Evolutionary conservation across 2,888 invertebrate genomes (phyloP).

Genomic region (Drosophila formosana): DNA sequence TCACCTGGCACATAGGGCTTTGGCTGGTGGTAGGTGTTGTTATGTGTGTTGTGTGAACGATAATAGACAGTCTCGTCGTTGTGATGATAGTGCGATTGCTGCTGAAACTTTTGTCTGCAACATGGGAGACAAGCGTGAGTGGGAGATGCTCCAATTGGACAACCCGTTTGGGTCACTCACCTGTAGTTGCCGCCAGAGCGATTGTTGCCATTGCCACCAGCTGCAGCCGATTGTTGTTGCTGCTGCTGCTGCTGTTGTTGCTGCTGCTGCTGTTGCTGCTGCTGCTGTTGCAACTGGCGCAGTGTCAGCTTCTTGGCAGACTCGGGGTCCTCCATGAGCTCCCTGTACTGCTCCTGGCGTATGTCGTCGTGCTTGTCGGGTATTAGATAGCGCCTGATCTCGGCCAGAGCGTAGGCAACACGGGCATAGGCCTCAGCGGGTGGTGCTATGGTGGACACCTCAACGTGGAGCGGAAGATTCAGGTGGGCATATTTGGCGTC

Average conservation of each 20-base stretch:
- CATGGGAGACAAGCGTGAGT: neutral
- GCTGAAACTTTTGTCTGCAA: slow-evolving; percentile 81
- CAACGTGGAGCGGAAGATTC: slow-evolving; percentile 94
- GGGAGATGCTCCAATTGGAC: too few relatives aligned
- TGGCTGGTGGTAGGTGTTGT: slow-evolving; percentile 82
- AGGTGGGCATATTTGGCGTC: slow-evolving; percentile 96
- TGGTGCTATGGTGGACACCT: slow-evolving; percentile 94
- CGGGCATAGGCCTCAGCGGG: slow-evolving; percentile 94
- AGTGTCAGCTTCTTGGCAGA: slow-evolving; percentile 83
- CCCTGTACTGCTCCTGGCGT: slow-evolving; percentile 93
- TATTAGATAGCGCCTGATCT: slow-evolving; percentile 89
- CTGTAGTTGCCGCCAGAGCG: slow-evolving; percentile 73
- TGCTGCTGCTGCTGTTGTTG: slow-evolving; percentile 50
- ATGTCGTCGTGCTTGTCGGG: slow-evolving; percentile 91
- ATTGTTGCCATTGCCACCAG: slow-evolving; percentile 59
- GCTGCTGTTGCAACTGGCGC: slow-evolving; percentile 81
- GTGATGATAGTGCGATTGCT: slow-evolving; percentile 83
- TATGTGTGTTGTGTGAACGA: slow-evolving; percentile 83
- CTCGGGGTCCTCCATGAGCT: slow-evolving; percentile 87
- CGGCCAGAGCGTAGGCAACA: slow-evolving; percentile 93
- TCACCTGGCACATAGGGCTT: slow-evolving; percentile 83
- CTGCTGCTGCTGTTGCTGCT: slow-evolving; percentile 81
- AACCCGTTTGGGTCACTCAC: slow-evolving; percentile 31
- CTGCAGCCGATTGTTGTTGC: slow-evolving; percentile 37
- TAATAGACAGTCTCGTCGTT: slow-evolving; percentile 84